Conservation (phyloP, 2,113 vertebrate genomes). For the Xiphophorus couchianus region DNA sequence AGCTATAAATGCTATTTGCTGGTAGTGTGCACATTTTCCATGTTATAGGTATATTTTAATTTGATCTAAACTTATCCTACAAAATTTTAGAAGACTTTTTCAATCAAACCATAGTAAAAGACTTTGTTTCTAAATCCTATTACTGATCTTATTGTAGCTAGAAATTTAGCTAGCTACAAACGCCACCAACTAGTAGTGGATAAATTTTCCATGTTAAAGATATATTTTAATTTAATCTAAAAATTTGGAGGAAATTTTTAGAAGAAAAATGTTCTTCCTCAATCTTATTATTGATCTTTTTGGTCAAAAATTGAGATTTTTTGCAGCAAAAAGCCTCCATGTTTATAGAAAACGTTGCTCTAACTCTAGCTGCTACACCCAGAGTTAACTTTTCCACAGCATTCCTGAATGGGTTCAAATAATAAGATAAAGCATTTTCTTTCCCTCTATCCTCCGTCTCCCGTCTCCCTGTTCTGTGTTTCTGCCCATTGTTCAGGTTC, state of each 20-base stretch:
- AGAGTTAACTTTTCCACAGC: not conserved
- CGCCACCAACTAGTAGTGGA: too few relatives aligned
- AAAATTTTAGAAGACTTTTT: not conserved
- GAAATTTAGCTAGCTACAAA: too few relatives aligned
- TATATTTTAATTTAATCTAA: not conserved
- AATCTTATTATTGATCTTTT: not conserved
- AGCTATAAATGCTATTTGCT: too few relatives aligned
- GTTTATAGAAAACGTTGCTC: not conserved
- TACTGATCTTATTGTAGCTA: too few relatives aligned
- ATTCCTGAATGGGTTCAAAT: not conserved
- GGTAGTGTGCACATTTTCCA: too few relatives aligned
- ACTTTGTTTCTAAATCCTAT: not conserved
- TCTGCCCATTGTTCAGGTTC: slow-evolving; percentile 67
- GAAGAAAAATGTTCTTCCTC: not conserved
- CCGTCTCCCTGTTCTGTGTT: slow-evolving; percentile 25
- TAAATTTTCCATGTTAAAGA: not conserved
- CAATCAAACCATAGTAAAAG: not conserved
- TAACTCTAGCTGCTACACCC: not conserved
- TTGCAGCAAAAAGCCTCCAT: not conserved
- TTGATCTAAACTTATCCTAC: too few relatives aligned
- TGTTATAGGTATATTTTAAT: too few relatives aligned
- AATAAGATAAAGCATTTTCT: slow-evolving; percentile 5
- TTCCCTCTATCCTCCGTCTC: not conserved
- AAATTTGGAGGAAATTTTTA: not conserved
- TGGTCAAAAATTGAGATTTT: not conserved